Evolutionary conservation across 1,140 invertebrate species (phyloP).

Genomic region (Apis dorsata): DNA sequence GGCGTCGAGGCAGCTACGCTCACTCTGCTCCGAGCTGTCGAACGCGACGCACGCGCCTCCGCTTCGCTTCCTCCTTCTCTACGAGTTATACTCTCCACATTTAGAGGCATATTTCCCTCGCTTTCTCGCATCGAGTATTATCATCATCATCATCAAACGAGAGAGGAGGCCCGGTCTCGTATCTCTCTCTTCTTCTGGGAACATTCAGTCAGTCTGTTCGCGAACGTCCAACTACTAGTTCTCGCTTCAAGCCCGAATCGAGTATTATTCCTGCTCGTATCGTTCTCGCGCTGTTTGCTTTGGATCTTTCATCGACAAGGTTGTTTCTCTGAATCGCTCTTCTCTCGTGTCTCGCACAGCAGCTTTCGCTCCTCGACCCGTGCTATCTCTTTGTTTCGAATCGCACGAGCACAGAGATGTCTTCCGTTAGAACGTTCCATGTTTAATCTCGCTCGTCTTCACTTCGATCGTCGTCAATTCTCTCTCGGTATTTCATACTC

Average conservation of each 20-base stretch:
- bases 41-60: constrained; percentile 66
- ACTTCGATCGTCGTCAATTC: background rate
- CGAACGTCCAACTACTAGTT: constrained; percentile 11
- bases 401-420: background rate
- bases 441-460: background rate
- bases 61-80: constrained; percentile 33
- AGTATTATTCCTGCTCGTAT: background rate
- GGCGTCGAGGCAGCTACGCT: constrained; percentile 55
- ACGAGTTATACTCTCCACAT: constrained; percentile 18
- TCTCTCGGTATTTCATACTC: background rate
- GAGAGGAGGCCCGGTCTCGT: background rate
- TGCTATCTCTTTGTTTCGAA: background rate
- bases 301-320: constrained; percentile 11
- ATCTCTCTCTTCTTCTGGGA: background rate
- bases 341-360: background rate
- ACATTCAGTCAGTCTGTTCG: constrained; percentile 15
- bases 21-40: constrained; percentile 74
- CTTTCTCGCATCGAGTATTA: constrained; percentile 27
- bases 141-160: background rate
- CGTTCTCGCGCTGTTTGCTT: background rate
- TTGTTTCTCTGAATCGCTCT: background rate
- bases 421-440: background rate
- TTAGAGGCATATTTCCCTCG: constrained; percentile 24
- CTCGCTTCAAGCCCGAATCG: background rate
- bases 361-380: background rate